Evolutionary conservation across 30 jellyfish, hydroid and myxozoan species (phyloP).

Genomic region (Calvadosia cruxmelitensis): DNA sequence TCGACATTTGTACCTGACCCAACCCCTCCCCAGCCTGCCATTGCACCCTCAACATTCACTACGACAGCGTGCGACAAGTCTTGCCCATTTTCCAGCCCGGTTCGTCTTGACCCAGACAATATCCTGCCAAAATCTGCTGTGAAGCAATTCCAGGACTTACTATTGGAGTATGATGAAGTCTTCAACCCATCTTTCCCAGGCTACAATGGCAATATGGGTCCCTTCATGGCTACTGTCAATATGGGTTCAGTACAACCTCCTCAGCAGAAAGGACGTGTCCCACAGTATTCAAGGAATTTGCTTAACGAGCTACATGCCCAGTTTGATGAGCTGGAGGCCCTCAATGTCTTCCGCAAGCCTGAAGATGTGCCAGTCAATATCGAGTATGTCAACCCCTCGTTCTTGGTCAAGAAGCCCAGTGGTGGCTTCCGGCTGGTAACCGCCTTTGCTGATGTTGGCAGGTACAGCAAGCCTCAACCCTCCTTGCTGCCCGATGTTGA

Average conservation of each 20-base stretch:
- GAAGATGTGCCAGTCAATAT: slow-evolving; percentile 23
- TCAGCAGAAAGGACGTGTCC: slow-evolving; percentile 34
- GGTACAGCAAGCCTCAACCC: slow-evolving; percentile 47
- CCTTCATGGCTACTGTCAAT: slow-evolving; percentile 33
- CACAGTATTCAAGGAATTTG: slow-evolving; percentile 20
- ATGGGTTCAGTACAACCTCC: slow-evolving; percentile 47
- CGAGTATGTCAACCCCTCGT: slow-evolving; percentile 55
- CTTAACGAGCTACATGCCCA: slow-evolving; percentile 24
- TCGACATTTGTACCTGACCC: too few relatives aligned
- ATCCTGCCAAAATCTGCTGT: slow-evolving; percentile 1
- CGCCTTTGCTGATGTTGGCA: slow-evolving; percentile 42
- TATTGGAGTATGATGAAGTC: slow-evolving; percentile 3
- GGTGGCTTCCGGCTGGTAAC: slow-evolving; percentile 60
- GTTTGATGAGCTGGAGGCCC: slow-evolving; percentile 33
- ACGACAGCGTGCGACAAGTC: too few relatives aligned
- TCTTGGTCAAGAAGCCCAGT: slow-evolving; percentile 27
- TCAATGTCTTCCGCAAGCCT: slow-evolving; percentile 36
- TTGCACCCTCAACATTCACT: too few relatives aligned
- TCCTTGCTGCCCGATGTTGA: slow-evolving; percentile 52
- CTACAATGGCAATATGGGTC: slow-evolving; percentile 40
- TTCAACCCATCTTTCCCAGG: slow-evolving; percentile 37
- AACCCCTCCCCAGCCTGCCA: too few relatives aligned
- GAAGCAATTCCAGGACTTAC: slow-evolving; percentile 10
- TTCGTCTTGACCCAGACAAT: slow-evolving; percentile 4
- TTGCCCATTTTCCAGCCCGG: too few relatives aligned